Conservation (phyloP, 2,888 invertebrate species). For the Sarcophaga carnaria region DNA sequence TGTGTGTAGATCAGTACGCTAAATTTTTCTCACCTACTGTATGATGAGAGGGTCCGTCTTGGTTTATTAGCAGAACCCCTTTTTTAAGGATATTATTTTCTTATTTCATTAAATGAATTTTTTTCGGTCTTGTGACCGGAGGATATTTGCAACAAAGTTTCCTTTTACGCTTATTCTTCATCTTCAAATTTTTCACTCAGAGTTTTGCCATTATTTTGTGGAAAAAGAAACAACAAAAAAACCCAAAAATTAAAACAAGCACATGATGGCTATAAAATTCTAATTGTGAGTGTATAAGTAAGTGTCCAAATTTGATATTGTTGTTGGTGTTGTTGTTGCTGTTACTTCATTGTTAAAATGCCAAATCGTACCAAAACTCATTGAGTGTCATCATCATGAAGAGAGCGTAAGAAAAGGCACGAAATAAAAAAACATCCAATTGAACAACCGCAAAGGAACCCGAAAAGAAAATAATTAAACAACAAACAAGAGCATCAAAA, state of each 20-base stretch:
- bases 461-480: slow-evolving; percentile 40
- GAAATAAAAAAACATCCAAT: slow-evolving; percentile 34
- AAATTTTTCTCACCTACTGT: background rate
- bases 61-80: slow-evolving; percentile 25
- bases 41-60: background rate
- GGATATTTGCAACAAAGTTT: slow-evolving; percentile 39
- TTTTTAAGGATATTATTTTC: slow-evolving; percentile 23
- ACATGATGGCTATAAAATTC: slow-evolving; percentile 37
- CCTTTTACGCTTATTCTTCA: background rate
- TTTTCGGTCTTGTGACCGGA: slow-evolving; percentile 8
- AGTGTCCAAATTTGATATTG: background rate
- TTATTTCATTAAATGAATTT: slow-evolving; percentile 34
- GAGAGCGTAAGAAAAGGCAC: background rate
- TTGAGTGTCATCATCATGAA: slow-evolving; percentile 49
- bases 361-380: slow-evolving; percentile 27
- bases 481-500: slow-evolving; percentile 23
- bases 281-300: background rate
- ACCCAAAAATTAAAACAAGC: slow-evolving; percentile 18
- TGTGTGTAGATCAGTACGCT: background rate
- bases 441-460: slow-evolving; percentile 37
- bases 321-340: slow-evolving; percentile 15
- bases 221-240: background rate
- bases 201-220: background rate
- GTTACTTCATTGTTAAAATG: background rate
- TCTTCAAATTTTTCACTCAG: background rate